Conservation (phyloP, 2,888 invertebrate species). For the Drosophila birchii region DNA sequence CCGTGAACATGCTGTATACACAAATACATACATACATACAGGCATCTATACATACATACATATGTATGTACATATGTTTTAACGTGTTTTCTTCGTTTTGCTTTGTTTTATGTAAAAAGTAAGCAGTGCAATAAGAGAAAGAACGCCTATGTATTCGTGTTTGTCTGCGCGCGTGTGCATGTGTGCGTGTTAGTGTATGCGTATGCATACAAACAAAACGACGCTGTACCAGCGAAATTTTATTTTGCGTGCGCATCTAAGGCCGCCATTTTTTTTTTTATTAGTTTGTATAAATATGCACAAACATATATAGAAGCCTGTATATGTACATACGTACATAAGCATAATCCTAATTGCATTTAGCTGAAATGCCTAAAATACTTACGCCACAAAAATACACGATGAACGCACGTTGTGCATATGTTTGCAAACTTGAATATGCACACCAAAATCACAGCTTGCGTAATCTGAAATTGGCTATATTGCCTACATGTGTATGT, state of each 20-base stretch:
- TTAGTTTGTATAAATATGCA: conserved; percentile 45
- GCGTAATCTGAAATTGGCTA: conserved; percentile 72
- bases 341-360: conserved; percentile 7
- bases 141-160: conserved; percentile 23
- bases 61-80: conserved; percentile 32
- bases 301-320: conserved; percentile 19
- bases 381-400: conserved; percentile 12
- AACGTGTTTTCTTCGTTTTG: conserved; percentile 36
- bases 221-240: conserved; percentile 52
- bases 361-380: neutral
- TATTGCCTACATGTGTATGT: conserved; percentile 33
- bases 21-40: conserved; percentile 17
- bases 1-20: conserved; percentile 18
- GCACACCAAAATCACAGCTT: conserved; percentile 54
- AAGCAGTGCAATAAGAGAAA: conserved; percentile 25
- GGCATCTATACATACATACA: conserved; percentile 1
- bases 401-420: conserved; percentile 25
- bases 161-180: conserved; percentile 19
- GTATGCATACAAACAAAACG: conserved; percentile 50
- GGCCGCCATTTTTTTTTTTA: conserved; percentile 72
- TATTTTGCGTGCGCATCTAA: conserved; percentile 77
- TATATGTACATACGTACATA: conserved; percentile 6
- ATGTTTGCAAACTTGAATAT: conserved; percentile 49
- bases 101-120: conserved; percentile 38
- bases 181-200: conserved; percentile 13